Conservation (phyloP, 2,797 vertebrate genomes). For the Tapera naevia region DNA sequence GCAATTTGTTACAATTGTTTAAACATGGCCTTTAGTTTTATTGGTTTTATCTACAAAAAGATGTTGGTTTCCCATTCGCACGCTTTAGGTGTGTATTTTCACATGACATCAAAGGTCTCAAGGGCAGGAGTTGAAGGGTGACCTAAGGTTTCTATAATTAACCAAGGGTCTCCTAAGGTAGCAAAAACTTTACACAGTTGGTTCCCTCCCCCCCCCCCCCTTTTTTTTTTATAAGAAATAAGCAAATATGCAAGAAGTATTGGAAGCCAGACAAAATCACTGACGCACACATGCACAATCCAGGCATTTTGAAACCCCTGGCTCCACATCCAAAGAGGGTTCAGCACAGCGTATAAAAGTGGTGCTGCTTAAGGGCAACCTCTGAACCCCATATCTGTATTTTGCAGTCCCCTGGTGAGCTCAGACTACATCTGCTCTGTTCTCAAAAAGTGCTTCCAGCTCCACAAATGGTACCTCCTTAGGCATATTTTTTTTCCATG, state of each 20-base stretch:
- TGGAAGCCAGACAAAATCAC: not conserved
- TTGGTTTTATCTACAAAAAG: constrained; percentile 54
- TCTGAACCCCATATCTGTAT: not conserved
- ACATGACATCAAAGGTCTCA: constrained; percentile 28
- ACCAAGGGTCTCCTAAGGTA: not conserved
- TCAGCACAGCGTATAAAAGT: not conserved
- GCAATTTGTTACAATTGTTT: constrained; percentile 27
- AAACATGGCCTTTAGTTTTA: constrained; percentile 43
- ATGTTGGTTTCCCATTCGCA: constrained; percentile 53
- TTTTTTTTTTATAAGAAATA: not conserved
- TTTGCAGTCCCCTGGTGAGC: not conserved
- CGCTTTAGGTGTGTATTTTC: constrained; percentile 45
- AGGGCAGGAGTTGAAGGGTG: not conserved
- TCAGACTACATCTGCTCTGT: not conserved
- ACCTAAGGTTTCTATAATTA: not conserved
- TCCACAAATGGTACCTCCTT: not conserved
- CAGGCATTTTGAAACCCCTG: not conserved
- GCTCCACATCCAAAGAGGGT: not conserved
- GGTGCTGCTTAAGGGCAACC: not conserved
- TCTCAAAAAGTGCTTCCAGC: not conserved
- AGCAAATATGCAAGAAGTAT: not conserved
- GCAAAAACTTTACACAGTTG: not conserved
- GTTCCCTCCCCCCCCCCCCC: too few relatives aligned
- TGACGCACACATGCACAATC: not conserved
- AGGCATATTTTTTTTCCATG: not conserved